Conservation (phyloP, 2,888 invertebrate species). For the Oxystoma pomonae region DNA sequence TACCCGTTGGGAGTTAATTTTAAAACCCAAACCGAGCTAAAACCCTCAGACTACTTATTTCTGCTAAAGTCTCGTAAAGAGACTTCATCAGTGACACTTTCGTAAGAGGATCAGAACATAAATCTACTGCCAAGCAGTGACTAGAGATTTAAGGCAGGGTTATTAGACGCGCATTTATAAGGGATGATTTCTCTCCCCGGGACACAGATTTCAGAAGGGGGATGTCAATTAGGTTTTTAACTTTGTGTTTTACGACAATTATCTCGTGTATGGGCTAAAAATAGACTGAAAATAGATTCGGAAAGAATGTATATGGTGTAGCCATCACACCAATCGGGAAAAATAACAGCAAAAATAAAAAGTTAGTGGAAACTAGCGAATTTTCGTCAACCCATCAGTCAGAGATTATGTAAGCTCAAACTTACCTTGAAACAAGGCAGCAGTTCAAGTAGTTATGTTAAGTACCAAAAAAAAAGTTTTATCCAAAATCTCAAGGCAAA, state of each 20-base stretch:
- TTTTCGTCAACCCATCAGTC: no score
- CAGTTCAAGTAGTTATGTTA: no score
- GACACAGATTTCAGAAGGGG: not conserved
- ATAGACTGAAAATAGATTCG: no score
- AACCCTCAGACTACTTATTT: not conserved
- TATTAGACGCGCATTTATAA: not conserved
- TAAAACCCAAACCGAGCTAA: not conserved
- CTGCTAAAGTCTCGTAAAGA: not conserved
- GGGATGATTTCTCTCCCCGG: not conserved
- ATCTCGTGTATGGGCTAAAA: not conserved
- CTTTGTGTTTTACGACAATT: not conserved
- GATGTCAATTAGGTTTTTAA: not conserved
- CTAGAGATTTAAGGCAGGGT: not conserved
- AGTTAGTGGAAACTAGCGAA: no score
- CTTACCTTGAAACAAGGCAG: no score
- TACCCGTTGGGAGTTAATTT: not conserved
- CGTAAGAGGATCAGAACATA: not conserved
- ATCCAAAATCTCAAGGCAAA: not conserved
- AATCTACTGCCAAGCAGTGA: not conserved
- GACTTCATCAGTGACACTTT: not conserved
- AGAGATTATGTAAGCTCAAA: no score
- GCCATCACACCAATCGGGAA: no score
- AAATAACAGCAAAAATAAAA: no score
- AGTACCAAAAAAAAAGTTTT: not conserved
- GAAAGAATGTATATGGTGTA: no score